Conservation (phyloP, 2,888 invertebrate genomes). For the Euzophera pinguis region DNA sequence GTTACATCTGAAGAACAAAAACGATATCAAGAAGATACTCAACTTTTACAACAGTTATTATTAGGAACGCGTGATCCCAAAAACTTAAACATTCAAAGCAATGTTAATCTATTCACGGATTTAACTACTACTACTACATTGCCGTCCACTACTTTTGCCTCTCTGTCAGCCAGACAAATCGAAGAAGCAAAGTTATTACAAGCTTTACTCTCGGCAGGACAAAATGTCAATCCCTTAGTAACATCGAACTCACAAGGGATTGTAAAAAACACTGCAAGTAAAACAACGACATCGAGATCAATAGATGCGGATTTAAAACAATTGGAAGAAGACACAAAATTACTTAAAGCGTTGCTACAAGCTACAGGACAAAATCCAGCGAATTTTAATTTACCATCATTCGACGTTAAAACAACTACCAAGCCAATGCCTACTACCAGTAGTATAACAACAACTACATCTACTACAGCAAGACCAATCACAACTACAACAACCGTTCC, state of each 20-base stretch:
- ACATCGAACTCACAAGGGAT: constrained; percentile 34
- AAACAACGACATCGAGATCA: constrained; percentile 54
- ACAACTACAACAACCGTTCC: constrained; percentile 33
- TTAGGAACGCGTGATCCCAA: constrained; percentile 62
- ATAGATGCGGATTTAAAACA: constrained; percentile 69
- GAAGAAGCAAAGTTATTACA: constrained; percentile 54
- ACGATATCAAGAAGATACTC: constrained; percentile 52
- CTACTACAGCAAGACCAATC: constrained; percentile 29
- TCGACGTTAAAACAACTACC: constrained; percentile 44
- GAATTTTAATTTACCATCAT: constrained; percentile 55
- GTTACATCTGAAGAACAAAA: constrained; percentile 47
- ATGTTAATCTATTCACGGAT: constrained; percentile 30
- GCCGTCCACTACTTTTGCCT: constrained; percentile 29
- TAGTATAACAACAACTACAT: constrained; percentile 32
- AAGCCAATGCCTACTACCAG: constrained; percentile 32
- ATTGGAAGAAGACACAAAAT: constrained; percentile 69
- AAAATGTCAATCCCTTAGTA: constrained; percentile 35
- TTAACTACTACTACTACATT: constrained; percentile 29
- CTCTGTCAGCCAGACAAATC: constrained; percentile 28
- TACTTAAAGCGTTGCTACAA: constrained; percentile 64
- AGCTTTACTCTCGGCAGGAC: constrained; percentile 50
- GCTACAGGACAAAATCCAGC: constrained; percentile 67
- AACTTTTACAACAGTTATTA: constrained; percentile 43
- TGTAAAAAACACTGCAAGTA: constrained; percentile 28
- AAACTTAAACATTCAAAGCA: constrained; percentile 47